Evolutionary conservation across 2,797 vertebrate genomes (phyloP).

Genomic region (Poecilia velifera): DNA sequence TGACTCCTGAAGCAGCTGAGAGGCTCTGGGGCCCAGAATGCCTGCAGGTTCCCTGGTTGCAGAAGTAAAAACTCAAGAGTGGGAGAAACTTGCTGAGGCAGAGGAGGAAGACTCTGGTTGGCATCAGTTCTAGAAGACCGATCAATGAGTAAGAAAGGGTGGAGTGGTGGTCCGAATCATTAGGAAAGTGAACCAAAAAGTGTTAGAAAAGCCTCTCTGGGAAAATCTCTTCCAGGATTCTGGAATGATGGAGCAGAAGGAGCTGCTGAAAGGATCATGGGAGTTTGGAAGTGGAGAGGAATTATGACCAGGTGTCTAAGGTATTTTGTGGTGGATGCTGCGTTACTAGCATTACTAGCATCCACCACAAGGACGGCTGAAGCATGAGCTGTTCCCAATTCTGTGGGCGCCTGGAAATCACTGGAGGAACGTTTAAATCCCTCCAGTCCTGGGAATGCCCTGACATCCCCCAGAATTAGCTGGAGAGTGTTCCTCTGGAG

Average conservation of each 20-base stretch:
- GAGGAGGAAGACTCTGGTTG: background rate
- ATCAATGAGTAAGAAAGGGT: background rate
- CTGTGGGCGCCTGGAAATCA: background rate
- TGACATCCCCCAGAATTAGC: background rate
- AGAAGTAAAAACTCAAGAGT: background rate
- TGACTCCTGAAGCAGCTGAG: background rate
- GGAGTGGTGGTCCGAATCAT: background rate
- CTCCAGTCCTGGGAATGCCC: background rate
- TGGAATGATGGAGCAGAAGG: no score
- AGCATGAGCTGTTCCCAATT: background rate
- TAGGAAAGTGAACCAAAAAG: background rate
- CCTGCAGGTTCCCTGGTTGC: background rate
- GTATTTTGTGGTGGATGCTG: background rate
- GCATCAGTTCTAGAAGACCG: background rate
- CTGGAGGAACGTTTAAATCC: background rate
- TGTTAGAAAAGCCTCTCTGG: background rate
- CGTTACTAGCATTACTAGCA: background rate
- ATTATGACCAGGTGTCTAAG: background rate
- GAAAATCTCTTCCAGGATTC: background rate
- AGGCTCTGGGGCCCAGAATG: background rate
- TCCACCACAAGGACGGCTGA: no score
- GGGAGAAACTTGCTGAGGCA: background rate
- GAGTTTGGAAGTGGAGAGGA: background rate
- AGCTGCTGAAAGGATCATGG: background rate
- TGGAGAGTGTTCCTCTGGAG: background rate